Evolutionary conservation across 2,113 vertebrate genomes (phyloP).

Genomic region (Thunnus thynnus): DNA sequence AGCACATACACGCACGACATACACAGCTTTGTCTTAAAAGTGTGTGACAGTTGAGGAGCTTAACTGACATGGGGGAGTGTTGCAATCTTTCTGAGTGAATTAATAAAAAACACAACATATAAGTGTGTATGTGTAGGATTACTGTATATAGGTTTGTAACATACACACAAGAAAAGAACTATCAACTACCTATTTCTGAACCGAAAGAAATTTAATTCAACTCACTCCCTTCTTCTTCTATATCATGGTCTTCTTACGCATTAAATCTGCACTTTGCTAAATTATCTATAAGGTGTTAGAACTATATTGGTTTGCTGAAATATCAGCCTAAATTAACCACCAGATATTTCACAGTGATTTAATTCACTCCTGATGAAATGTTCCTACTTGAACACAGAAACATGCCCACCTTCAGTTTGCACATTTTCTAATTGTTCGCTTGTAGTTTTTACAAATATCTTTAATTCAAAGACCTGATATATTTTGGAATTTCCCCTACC

Average conservation of each 20-base stretch:
- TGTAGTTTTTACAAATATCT: not conserved
- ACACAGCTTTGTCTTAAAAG: slow-evolving; percentile 18
- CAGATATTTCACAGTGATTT: slow-evolving; percentile 21
- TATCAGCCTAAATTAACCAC: not conserved
- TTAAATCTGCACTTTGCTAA: slow-evolving; percentile 6
- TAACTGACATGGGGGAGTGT: not conserved
- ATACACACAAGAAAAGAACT: not conserved
- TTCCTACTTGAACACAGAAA: not conserved
- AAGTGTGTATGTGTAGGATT: not conserved
- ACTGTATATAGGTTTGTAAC: not conserved
- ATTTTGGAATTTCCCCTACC: not conserved
- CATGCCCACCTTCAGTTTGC: not conserved
- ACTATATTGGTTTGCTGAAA: not conserved
- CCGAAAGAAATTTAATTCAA: not conserved
- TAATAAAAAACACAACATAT: slow-evolving; percentile 22
- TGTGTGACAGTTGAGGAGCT: slow-evolving; percentile 10
- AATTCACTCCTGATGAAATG: slow-evolving; percentile 15
- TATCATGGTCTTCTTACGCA: not conserved
- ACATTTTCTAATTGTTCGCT: not conserved
- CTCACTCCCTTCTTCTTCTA: not conserved
- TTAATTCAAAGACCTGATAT: not conserved
- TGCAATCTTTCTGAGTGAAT: slow-evolving; percentile 31
- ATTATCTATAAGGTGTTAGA: slow-evolving; percentile 5
- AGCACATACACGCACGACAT: slow-evolving; percentile 2
- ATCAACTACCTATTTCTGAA: not conserved